These are phyloP conservation scores for Noctilio leporinus DNA, from an alignment of 2,113 vertebrate species.

Conservation along the genomic window DNA sequence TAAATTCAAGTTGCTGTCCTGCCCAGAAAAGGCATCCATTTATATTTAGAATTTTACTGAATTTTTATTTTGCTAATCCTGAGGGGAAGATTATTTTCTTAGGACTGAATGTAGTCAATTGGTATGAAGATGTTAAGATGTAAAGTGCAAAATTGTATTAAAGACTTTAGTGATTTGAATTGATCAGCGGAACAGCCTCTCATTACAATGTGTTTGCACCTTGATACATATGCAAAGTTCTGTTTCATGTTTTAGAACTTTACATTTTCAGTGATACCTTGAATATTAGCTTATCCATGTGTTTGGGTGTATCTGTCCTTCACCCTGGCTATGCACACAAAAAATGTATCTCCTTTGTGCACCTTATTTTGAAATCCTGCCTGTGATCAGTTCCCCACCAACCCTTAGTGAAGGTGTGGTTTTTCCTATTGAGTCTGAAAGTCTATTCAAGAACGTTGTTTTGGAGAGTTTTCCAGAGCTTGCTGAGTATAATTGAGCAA, in stretches of 20 bases:
- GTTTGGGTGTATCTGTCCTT: neutral
- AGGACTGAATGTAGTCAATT: constrained; percentile 16
- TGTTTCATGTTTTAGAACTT: neutral
- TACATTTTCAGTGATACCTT: neutral
- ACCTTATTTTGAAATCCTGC: neutral
- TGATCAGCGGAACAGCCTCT: neutral
- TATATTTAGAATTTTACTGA: constrained; percentile 33
- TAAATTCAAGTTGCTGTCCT: neutral
- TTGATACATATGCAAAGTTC: neutral
- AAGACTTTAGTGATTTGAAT: neutral
- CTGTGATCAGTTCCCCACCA: neutral
- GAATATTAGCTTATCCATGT: neutral
- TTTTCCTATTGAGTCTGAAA: neutral
- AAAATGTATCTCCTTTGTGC: neutral
- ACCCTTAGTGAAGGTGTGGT: neutral
- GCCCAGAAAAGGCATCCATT: neutral
- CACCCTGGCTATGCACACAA: neutral
- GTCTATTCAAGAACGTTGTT: neutral
- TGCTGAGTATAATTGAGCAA: neutral
- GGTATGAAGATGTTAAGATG: neutral
- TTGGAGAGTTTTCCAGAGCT: neutral
- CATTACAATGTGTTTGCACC: neutral
- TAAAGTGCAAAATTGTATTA: constrained; percentile 35
- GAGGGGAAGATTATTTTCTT: constrained; percentile 7
- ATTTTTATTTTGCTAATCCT: neutral